These are phyloP conservation scores for Synanthedon tipuliformis DNA, from an alignment of 2,888 invertebrate genomes.

Conservation along the genomic window DNA sequence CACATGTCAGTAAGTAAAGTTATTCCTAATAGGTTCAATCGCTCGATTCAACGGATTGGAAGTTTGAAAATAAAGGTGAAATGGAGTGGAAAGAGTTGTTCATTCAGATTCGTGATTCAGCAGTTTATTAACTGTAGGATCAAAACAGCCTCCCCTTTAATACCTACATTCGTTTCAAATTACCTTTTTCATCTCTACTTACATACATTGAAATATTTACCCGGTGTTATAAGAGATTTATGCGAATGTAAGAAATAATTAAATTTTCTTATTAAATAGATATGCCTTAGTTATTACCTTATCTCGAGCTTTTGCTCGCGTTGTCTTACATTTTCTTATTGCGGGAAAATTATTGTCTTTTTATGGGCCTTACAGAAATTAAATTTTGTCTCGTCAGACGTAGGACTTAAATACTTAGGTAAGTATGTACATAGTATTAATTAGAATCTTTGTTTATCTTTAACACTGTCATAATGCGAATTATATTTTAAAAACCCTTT, in stretches of 20 bases:
- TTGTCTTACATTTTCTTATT: neutral
- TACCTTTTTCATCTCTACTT: too few relatives aligned
- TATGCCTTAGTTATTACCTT: slow-evolving; percentile 7
- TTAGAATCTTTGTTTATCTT: neutral
- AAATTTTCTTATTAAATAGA: neutral
- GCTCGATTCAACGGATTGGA: slow-evolving; percentile 48
- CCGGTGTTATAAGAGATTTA: neutral
- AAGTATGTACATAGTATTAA: neutral
- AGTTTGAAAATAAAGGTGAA: slow-evolving; percentile 57
- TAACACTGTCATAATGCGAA: too few relatives aligned
- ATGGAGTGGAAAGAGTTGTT: slow-evolving; percentile 49
- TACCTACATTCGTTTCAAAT: neutral
- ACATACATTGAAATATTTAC: neutral
- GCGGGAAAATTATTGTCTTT: slow-evolving; percentile 3
- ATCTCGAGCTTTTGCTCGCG: slow-evolving; percentile 7
- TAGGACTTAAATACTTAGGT: neutral
- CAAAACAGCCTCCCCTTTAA: neutral
- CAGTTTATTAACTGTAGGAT: slow-evolving; percentile 30
- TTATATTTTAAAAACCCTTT: too few relatives aligned
- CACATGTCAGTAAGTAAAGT: slow-evolving; percentile 40
- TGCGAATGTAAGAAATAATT: neutral
- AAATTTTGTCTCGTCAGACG: slow-evolving; percentile 7
- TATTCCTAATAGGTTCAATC: slow-evolving; percentile 35
- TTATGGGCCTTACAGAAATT: slow-evolving; percentile 9
- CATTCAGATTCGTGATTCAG: slow-evolving; percentile 46